Conservation (phyloP, 1,140 invertebrate species). For the Drosophila seguyi region DNA sequence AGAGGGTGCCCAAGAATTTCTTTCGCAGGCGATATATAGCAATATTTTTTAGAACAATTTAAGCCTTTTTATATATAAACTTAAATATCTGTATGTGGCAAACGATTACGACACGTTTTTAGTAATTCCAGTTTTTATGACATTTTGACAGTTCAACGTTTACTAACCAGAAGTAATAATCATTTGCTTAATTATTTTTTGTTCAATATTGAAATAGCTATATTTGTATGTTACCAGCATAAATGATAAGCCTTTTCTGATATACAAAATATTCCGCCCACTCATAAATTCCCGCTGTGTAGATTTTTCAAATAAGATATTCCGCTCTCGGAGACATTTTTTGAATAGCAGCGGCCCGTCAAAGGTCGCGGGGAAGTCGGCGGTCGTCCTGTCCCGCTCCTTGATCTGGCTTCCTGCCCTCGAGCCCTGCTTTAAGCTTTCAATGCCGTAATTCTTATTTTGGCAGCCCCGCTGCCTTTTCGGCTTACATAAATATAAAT, state of each 20-base stretch:
- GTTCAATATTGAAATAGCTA: too few relatives aligned
- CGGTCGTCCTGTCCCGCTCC: neutral
- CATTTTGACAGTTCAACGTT: neutral
- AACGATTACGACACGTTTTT: neutral
- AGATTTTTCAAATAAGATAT: conserved; percentile 12
- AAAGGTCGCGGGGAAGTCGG: conserved; percentile 8
- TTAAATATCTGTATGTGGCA: neutral
- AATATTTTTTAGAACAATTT: neutral
- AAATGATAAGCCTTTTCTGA: neutral
- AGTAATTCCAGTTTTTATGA: neutral
- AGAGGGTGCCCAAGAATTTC: conserved; percentile 28
- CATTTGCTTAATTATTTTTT: neutral
- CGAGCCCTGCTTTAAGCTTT: conserved; percentile 43
- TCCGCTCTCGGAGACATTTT: conserved; percentile 22
- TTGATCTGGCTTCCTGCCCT: conserved; percentile 20
- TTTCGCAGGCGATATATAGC: neutral
- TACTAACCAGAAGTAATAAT: conserved; percentile 1
- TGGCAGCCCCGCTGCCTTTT: conserved; percentile 40
- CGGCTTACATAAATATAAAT: conserved; percentile 53
- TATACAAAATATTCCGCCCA: neutral
- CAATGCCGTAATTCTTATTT: conserved; percentile 58
- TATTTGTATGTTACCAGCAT: too few relatives aligned
- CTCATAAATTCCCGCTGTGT: conserved; percentile 8
- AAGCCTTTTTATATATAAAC: neutral
- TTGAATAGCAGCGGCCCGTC: conserved; percentile 15